Evolutionary conservation across 2,888 invertebrate genomes (phyloP).

Genomic region (Hesperia comma): DNA sequence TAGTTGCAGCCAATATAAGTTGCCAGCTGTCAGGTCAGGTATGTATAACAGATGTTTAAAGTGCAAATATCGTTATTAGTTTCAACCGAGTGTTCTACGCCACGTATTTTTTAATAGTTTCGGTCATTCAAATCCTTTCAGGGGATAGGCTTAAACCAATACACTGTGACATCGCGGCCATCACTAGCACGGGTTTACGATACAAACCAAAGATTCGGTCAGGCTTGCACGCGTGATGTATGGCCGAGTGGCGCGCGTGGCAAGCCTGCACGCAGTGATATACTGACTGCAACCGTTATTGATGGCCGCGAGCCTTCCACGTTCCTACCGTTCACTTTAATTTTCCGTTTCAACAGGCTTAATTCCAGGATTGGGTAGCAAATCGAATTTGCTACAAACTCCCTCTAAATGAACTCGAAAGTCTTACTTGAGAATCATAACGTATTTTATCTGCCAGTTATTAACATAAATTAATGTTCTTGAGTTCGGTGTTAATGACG

Average conservation of each 20-base stretch:
- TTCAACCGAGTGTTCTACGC: too few relatives aligned
- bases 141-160: too few relatives aligned
- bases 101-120: too few relatives aligned
- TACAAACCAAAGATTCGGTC: constrained; percentile 2
- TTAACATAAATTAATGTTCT: background rate
- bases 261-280: background rate
- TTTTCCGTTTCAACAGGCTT: background rate
- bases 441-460: too few relatives aligned
- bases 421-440: too few relatives aligned
- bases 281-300: background rate
- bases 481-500: background rate
- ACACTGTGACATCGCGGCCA: background rate
- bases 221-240: constrained; percentile 14
- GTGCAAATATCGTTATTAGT: too few relatives aligned
- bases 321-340: background rate
- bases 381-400: background rate
- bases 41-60: too few relatives aligned
- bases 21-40: too few relatives aligned
- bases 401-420: background rate
- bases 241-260: background rate
- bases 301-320: background rate
- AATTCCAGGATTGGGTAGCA: background rate
- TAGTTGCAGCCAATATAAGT: too few relatives aligned
- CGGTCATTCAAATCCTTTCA: too few relatives aligned
- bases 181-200: background rate